Evolutionary conservation across 2,113 vertebrate species (phyloP), one percentile per base, ranked within the genome.

Genomic region (Esox niger): DNA sequence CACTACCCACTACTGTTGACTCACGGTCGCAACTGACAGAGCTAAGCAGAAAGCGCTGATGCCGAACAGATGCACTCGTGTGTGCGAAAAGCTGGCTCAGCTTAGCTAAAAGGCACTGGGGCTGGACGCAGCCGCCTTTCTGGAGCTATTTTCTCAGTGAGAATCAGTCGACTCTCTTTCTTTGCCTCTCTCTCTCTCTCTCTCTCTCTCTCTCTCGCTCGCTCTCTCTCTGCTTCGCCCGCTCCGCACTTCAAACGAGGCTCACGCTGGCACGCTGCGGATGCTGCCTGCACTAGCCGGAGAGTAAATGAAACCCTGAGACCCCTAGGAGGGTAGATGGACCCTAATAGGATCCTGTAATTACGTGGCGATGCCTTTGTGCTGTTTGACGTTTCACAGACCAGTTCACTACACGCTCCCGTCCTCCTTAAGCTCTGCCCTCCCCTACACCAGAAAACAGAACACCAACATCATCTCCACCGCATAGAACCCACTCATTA

Each of bases 361-460:
- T 95, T 95, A 94, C 90, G 91, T 92, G 92, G 92, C 91, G 89
- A 82, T 78, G 85, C 81, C 89, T 93, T 91, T 88, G 91, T 90
- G 92, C 85, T 81, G 88, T 80, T 85, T 92, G 94, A 94, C 90
- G 91, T 89, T 93, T 86, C 81, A 88, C 92, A 92, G 91, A 85
- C 81, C 90, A 82, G 86, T 80, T 73, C 80, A 79, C 84, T 77
- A 84, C n/a, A n/a, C 67, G 78, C 79, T 72, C 69, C 77, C 74
- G 69, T 54, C 77, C 85, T 80, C 77, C 13, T 26, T 6, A 30
- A 7, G 13, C 27, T 15, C 56, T 26, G 72, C 80, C 81, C 76
- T 79, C 82, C 83, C 80, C 72, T 72, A 74, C 76, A 31, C 20
- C 57, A 30, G 59, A 75, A 69, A 64, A 35, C 35, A 30, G 56